These are phyloP conservation scores for Punctoribates punctum DNA, from an alignment of 2,888 invertebrate species.

Conservation along the genomic window DNA sequence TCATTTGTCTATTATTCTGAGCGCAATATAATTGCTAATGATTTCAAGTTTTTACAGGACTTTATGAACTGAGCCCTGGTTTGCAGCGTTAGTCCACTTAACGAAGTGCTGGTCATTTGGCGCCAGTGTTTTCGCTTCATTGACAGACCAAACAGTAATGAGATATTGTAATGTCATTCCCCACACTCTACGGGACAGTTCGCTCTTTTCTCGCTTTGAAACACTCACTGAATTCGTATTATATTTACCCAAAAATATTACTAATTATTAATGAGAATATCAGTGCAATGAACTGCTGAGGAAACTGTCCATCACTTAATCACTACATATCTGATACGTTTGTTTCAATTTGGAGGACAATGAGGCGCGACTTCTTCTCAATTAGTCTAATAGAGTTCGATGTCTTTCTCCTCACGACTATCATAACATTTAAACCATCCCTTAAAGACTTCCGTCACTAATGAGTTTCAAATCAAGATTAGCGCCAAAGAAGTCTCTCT, in stretches of 20 bases:
- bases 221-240: conserved; percentile 14
- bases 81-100: conserved; percentile 15
- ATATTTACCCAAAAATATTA: background rate
- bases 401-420: background rate
- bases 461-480: conserved; percentile 34
- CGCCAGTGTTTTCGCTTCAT: conserved; percentile 34
- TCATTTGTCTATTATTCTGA: conserved; percentile 28
- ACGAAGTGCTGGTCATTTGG: conserved; percentile 23
- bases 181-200: background rate
- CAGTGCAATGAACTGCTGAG: conserved; percentile 37
- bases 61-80: background rate
- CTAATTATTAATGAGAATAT: conserved; percentile 23
- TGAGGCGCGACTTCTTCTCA: conserved; percentile 11
- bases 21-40: conserved; percentile 27
- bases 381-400: conserved; percentile 24
- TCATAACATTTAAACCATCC: background rate
- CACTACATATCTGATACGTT: background rate
- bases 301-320: conserved; percentile 29
- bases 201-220: background rate
- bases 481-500: background rate
- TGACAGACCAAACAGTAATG: conserved; percentile 31
- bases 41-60: background rate
- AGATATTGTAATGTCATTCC: conserved; percentile 6
- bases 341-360: conserved; percentile 24
- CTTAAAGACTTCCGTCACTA: conserved; percentile 35